phyloP scores from a whole-genome alignment of 53 echinoderm and acorn worm species.

The Paracentrotus lividus region DNA sequence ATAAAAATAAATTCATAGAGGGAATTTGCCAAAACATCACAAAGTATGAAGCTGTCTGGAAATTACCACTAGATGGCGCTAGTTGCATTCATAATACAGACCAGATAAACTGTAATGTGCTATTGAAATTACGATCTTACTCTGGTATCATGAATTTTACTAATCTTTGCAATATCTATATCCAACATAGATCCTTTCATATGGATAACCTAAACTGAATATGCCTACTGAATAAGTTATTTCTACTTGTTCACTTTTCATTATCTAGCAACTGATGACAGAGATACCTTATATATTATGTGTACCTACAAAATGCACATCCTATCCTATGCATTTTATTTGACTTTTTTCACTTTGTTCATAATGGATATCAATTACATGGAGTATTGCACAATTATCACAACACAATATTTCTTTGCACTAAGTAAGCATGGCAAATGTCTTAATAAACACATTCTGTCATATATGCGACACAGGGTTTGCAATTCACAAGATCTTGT shows the following conservation, averaged over 20 bases:
- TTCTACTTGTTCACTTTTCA: background rate
- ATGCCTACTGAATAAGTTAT: background rate
- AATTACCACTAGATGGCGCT: too few species aligned
- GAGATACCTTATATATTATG: background rate
- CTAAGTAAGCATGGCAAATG: background rate
- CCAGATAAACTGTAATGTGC: too few species aligned
- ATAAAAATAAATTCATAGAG: too few species aligned
- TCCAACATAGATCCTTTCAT: too few species aligned
- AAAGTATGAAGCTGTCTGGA: too few species aligned
- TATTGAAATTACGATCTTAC: too few species aligned
- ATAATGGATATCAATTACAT: background rate
- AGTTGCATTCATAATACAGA: too few species aligned
- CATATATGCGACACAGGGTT: background rate
- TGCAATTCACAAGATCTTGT: background rate
- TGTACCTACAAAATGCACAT: background rate
- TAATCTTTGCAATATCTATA: too few species aligned
- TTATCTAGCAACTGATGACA: background rate
- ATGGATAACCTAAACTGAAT: too few species aligned
- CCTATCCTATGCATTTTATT: background rate
- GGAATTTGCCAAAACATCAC: too few species aligned
- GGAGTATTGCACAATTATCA: conserved; percentile 49
- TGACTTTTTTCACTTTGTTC: conserved; percentile 3
- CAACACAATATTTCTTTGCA: conserved; percentile 54
- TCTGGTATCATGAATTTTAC: too few species aligned
- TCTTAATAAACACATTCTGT: background rate